Evolutionary conservation across 2,113 vertebrate species (phyloP).

Genomic region (Tupaia chinensis): DNA sequence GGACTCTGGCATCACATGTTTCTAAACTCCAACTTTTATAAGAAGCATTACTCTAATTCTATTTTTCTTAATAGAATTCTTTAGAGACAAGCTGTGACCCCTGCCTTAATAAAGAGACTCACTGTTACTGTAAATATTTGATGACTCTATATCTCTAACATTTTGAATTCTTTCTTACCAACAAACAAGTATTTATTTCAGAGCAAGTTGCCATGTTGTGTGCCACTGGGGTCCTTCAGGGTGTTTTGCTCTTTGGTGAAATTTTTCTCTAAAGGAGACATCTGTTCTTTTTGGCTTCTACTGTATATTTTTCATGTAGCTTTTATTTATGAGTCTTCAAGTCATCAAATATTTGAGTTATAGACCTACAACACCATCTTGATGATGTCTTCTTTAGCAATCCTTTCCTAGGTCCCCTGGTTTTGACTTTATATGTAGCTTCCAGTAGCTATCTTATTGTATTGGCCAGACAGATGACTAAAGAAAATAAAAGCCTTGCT

Average conservation of each 20-base stretch:
- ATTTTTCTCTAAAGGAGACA: not conserved
- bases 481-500: not conserved
- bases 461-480: not conserved
- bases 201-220: not conserved
- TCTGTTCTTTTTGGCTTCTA: not conserved
- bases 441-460: not conserved
- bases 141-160: not conserved
- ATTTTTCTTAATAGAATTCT: not conserved
- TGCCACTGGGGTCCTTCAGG: not conserved
- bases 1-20: not conserved
- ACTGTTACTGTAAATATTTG: not conserved
- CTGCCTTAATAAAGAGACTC: not conserved
- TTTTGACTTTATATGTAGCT: not conserved
- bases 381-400: not conserved
- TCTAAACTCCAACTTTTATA: not conserved
- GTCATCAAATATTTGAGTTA: not conserved
- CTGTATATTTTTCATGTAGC: not conserved
- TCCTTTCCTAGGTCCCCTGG: not conserved
- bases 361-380: not conserved
- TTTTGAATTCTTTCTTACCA: not conserved
- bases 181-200: not conserved
- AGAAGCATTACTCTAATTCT: not conserved
- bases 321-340: slow-evolving; percentile 27
- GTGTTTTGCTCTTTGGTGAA: not conserved
- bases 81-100: not conserved